These are phyloP conservation scores for Podabrus alpinus DNA, from an alignment of 2,888 invertebrate species.

Conservation along the genomic window DNA sequence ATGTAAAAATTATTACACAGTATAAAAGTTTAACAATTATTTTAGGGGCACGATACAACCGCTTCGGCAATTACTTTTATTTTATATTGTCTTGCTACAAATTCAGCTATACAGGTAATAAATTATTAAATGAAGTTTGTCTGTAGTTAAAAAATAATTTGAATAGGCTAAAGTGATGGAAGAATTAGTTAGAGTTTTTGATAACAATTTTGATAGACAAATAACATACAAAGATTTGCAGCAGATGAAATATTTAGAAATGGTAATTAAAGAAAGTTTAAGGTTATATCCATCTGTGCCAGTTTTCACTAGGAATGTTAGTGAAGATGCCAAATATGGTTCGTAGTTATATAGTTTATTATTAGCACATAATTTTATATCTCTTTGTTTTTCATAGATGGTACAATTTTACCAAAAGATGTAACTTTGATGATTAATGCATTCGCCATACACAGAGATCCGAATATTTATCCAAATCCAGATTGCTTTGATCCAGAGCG, in stretches of 20 bases:
- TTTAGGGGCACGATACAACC: too few relatives aligned
- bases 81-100: too few relatives aligned
- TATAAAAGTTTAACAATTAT: too few relatives aligned
- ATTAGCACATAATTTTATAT: not conserved
- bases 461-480: constrained; percentile 60
- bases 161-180: constrained; percentile 51
- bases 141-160: not conserved
- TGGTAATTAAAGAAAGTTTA: constrained; percentile 60
- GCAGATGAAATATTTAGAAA: constrained; percentile 61
- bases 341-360: too few relatives aligned
- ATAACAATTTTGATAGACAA: constrained; percentile 33
- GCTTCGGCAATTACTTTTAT: too few relatives aligned
- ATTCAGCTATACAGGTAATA: too few relatives aligned
- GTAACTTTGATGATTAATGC: constrained; percentile 40
- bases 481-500: constrained; percentile 60
- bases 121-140: not conserved
- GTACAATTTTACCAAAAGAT: constrained; percentile 40
- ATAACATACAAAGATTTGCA: constrained; percentile 52
- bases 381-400: not conserved
- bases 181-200: constrained; percentile 51
- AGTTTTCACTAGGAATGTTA: constrained; percentile 54
- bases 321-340: constrained; percentile 50
- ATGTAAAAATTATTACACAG: too few relatives aligned
- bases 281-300: constrained; percentile 62
- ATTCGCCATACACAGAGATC: constrained; percentile 56